A percentile compares a stretch with the other conserved stretches of the same genome.
Conservation (phyloP, 2,888 invertebrate genomes). For the Linnaemya vulpina region DNA sequence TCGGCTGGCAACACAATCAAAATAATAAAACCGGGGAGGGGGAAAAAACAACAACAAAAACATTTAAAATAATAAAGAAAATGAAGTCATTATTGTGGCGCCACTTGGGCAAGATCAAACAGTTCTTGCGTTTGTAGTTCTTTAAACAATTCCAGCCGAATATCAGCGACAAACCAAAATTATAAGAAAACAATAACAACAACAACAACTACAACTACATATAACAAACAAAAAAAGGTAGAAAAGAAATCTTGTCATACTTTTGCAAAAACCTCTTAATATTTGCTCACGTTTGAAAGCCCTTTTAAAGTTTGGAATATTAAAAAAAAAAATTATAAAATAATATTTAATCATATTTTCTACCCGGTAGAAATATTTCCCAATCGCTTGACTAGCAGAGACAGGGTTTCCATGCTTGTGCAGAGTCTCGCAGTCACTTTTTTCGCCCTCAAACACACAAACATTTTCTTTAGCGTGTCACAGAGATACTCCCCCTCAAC, state of each 20-base stretch:
- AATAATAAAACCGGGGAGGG: slow-evolving; percentile 16
- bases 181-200: slow-evolving; percentile 18
- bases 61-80: slow-evolving; percentile 46
- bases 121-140: slow-evolving; percentile 57
- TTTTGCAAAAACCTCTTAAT: slow-evolving; percentile 64
- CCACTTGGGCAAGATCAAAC: slow-evolving; percentile 70
- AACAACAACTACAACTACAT: slow-evolving; percentile 2
- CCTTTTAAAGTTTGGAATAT: slow-evolving; percentile 57
- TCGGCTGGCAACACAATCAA: slow-evolving; percentile 40
- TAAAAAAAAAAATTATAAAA: slow-evolving; percentile 8
- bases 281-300: slow-evolving; percentile 54
- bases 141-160: slow-evolving; percentile 37
- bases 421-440: no score
- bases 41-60: no score
- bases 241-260: slow-evolving; percentile 44
- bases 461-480: no score
- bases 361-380: slow-evolving; percentile 18
- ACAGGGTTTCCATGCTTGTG: no score
- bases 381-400: background rate
- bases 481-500: no score
- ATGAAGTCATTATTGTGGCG: slow-evolving; percentile 71
- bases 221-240: background rate
- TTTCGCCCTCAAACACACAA: no score
- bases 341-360: slow-evolving; percentile 18
- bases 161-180: slow-evolving; percentile 38